Conservation (phyloP, 2,888 invertebrate species). For the Drosophila greeni region DNA sequence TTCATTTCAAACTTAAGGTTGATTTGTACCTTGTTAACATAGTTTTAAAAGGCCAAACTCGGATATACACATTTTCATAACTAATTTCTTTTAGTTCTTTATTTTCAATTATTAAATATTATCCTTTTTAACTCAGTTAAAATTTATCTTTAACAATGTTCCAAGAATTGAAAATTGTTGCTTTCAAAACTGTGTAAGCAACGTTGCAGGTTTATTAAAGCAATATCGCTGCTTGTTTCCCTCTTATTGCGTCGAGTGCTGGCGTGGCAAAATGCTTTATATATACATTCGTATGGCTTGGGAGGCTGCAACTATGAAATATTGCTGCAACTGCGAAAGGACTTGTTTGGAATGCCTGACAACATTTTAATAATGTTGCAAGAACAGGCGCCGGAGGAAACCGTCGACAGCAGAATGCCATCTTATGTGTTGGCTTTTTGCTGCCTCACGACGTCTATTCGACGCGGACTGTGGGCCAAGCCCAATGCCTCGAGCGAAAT, state of each 20-base stretch:
- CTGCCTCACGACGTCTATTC: conserved; percentile 26
- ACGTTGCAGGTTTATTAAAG: conserved; percentile 11
- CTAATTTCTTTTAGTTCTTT: too few relatives aligned
- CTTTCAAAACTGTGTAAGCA: neutral
- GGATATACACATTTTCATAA: too few relatives aligned
- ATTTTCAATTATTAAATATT: neutral
- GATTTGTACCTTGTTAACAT: neutral
- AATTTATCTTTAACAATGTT: neutral
- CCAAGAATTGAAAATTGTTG: neutral
- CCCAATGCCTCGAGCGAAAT: conserved; percentile 8
- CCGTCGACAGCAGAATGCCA: conserved; percentile 29
- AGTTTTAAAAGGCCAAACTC: too few relatives aligned
- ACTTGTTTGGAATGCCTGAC: conserved; percentile 60
- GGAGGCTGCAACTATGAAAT: conserved; percentile 52
- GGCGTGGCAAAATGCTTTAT: conserved; percentile 9
- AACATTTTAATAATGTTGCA: conserved; percentile 65
- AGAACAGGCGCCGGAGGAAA: conserved; percentile 48
- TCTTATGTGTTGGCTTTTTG: conserved; percentile 36
- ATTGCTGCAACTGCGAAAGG: conserved; percentile 23
- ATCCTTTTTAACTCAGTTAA: neutral
- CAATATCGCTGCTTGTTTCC: neutral
- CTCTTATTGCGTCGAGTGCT: conserved; percentile 9
- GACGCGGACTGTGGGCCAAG: conserved; percentile 9
- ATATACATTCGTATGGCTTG: neutral
- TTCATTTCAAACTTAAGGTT: neutral